Evolutionary conservation across 2,797 vertebrate genomes (phyloP), one percentile per base, ranked within the genome.

Genomic region (Eulemur coronatus): DNA sequence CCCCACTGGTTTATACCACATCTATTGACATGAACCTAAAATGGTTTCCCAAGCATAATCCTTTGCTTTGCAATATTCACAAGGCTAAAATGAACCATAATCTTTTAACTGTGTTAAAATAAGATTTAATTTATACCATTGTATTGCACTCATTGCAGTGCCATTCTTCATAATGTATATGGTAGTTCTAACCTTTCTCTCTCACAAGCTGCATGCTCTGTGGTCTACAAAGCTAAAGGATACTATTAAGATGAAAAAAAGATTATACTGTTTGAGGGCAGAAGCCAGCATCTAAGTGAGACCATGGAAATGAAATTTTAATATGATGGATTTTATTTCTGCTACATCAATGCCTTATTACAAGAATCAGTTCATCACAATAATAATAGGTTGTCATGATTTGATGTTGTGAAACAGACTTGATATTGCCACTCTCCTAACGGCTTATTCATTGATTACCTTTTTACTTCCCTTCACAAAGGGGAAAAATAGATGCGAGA

Each of bases 221-320:
- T 75, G 12, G 61, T 50, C 80, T 87, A 46, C 4, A 80, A 80
- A 93, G 46, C 76, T 90, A 61, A 89, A 55, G 80, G 35, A 46
- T 7, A 76, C 18, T 61, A 73, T 55, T 79, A 70, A 85, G 69
- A 90, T 67, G 35, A 30, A 84, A 96, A 96, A 94, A 80, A 38
- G 22, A 65, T 69, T 46, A 72, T 69, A 65, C 24, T 12, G 87
- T 69, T 89, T 73, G 15, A 97, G n/a, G 82, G 50, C 52, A 97
- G 61, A 93, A 82, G 85, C 15, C 75, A 95, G 38, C 20, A 89
- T 73, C 86, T 91, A 92, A 95, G 73, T 78, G 43, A 96, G 65
- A 78, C 38, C 57, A 93, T 9, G 15, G 20, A 96, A 87, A 94
- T 96, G 33, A 94, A 97, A 97, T 65, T 93, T 97, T 93, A 95